Conservation (phyloP, 2,797 vertebrate genomes). For the Hafferia zeledoni region DNA sequence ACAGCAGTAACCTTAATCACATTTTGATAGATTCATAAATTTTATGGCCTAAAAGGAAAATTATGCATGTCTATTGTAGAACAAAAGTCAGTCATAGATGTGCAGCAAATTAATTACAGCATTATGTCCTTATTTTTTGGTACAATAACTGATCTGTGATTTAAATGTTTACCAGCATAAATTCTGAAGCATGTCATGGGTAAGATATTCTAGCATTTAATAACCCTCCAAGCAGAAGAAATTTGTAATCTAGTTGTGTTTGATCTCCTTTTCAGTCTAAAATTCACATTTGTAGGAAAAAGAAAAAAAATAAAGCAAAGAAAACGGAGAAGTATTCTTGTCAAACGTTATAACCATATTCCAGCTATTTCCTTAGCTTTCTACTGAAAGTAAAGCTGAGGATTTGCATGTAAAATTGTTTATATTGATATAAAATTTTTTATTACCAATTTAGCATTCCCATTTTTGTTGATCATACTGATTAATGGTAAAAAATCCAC, state of each 20-base stretch:
- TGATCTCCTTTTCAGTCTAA: background rate
- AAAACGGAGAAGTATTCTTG: background rate
- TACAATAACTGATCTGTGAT: background rate
- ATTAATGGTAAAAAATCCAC: background rate
- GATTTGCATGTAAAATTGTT: background rate
- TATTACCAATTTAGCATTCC: background rate
- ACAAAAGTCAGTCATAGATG: background rate
- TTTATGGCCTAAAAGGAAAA: background rate
- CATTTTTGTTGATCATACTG: conserved; percentile 1
- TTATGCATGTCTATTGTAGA: background rate
- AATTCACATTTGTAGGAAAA: background rate
- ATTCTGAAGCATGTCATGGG: background rate
- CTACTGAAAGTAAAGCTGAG: background rate
- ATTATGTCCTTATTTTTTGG: background rate
- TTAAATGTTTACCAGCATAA: background rate
- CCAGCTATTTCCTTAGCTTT: background rate
- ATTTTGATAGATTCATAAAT: background rate
- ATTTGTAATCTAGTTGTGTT: background rate
- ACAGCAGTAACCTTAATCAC: background rate
- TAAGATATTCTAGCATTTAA: background rate
- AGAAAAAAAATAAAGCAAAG: background rate
- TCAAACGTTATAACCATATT: background rate
- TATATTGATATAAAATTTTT: background rate
- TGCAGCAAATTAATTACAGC: background rate
- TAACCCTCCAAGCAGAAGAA: background rate